Conservation (phyloP, 1,140 invertebrate species). For the Cardiocondyla obscurior region DNA sequence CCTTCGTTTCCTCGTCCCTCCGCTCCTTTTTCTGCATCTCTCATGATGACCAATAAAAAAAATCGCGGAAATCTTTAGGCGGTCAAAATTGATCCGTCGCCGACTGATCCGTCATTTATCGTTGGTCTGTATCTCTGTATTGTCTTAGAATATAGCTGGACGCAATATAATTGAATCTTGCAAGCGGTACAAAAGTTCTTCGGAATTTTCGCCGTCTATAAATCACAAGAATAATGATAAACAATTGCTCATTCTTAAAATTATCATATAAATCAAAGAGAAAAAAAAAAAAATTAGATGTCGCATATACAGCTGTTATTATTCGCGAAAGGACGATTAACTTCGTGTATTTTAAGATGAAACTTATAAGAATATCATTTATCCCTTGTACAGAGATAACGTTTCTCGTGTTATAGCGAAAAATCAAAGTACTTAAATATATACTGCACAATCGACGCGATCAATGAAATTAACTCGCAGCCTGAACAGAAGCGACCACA, state of each 20-base stretch:
- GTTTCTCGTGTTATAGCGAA: not conserved
- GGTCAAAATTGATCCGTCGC: constrained; percentile 73
- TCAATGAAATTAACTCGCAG: not conserved
- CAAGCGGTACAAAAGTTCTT: constrained; percentile 19
- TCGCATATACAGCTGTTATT: constrained; percentile 1
- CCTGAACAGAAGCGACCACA: not conserved
- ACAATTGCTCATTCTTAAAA: constrained; percentile 33
- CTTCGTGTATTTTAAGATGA: not conserved
- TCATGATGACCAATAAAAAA: constrained; percentile 62
- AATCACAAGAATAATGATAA: constrained; percentile 13
- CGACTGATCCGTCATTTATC: constrained; percentile 76
- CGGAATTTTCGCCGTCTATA: constrained; percentile 10
- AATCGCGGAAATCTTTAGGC: constrained; percentile 75
- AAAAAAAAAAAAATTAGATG: not conserved
- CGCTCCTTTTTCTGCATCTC: not conserved
- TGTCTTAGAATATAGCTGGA: constrained; percentile 28
- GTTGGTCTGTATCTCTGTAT: constrained; percentile 29
- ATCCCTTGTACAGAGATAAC: not conserved
- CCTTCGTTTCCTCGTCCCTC: not conserved
- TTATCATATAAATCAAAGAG: constrained; percentile 10
- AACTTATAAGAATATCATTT: not conserved
- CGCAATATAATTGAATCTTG: constrained; percentile 1
- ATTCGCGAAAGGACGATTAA: constrained; percentile 17
- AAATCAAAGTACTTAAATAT: constrained; percentile 20
- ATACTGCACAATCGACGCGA: not conserved